Evolutionary conservation across 2,797 vertebrate species (phyloP), one percentile per base, ranked within the genome.

Genomic region (Threskiornis aethiopicus): DNA sequence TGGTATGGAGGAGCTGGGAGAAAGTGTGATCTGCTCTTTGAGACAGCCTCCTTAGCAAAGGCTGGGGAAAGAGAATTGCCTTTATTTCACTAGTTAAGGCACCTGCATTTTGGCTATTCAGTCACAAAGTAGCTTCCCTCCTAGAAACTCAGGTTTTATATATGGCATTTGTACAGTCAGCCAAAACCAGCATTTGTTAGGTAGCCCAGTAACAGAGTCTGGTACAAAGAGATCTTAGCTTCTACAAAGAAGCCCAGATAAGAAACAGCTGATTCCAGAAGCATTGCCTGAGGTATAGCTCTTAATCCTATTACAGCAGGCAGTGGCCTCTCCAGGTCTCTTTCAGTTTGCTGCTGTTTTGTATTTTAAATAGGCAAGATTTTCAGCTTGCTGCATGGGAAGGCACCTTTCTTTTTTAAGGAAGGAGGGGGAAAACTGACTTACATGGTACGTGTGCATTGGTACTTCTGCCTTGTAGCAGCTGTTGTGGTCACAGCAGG

Each of bases 181-280:
- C 84, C 93, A 90, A 95, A 93, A 75, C 80, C 67, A 73, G 65
- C 69, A 66, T 89, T 96, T 84, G 62, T 91, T 94, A 89, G 78
- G 90, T 91, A 91, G 87, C 72, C 76, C 87, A 42, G 94, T 93
- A 93, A 91, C 44, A 22, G 86, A 87, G 62, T 83, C 93, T 86
- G 62, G 46, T 93, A 91, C 92, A 95, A 96, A 92, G 90, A 88
- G 89, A 92, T 57, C 0, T 4, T 84, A 84, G 87, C 84, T 92
- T 81, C 84, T 62, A 87, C 90, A 95, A 95, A 94, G 92, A 78
- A 95, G 80, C 69, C 46, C 87, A 96, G 93, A 95, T 96, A 96
- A 96, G 90, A 92, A 96, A 90, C 79, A 96, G 72, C 93, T 96
- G 89, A 95, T 95, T 96, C 72, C 87, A 96, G 86, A 89, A 94